These are phyloP conservation scores for Drosophila eohydei DNA, from an alignment of 2,888 invertebrate species.

Conservation along the genomic window DNA sequence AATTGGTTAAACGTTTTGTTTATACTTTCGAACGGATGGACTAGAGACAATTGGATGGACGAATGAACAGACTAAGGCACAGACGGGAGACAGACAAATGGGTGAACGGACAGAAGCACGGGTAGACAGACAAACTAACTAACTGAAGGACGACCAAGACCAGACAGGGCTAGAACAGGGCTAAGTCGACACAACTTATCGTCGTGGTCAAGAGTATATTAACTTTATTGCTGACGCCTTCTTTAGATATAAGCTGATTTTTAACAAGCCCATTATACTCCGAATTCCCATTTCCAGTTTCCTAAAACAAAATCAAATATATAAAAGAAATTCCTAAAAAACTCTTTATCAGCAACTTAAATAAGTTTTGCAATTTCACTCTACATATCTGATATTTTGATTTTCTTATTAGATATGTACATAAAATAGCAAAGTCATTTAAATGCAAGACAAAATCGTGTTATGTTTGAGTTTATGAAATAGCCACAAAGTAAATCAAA, in stretches of 20 bases:
- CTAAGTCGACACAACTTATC: no score
- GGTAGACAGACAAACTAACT: background rate
- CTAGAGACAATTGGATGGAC: no score
- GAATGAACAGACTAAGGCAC: background rate
- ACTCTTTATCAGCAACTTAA: background rate
- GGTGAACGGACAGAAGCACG: background rate
- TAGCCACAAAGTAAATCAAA: constrained; percentile 2
- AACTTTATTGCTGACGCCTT: no score
- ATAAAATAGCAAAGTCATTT: constrained; percentile 5
- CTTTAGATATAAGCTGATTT: no score
- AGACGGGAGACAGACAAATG: background rate
- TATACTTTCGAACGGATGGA: no score
- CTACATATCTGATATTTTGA: background rate
- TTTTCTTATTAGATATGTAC: background rate
- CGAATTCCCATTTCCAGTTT: no score
- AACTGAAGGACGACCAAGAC: background rate
- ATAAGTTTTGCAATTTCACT: background rate
- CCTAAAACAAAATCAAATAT: no score
- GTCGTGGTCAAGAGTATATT: no score
- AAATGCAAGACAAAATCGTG: background rate
- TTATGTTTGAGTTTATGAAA: constrained; percentile 3
- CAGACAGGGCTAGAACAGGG: no score
- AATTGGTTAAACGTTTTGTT: no score
- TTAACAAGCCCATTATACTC: no score
- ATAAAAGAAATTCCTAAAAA: background rate